Percentiles rank a stretch among this genome's conserved stretches.
Conservation (phyloP, 2,113 vertebrate genomes). For the Podarcis muralis region DNA sequence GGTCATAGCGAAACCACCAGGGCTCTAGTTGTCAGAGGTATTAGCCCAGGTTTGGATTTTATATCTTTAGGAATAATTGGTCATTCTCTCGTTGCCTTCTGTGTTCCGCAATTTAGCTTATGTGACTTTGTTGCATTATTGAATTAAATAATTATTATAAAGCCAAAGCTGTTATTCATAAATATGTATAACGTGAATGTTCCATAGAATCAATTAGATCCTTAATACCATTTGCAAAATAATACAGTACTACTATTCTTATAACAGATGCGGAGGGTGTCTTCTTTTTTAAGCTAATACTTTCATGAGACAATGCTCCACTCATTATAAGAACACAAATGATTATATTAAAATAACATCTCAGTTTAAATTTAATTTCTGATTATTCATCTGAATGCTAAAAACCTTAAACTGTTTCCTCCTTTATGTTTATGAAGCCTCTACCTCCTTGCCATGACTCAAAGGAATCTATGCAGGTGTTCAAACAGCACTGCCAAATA, state of each 20-base stretch:
- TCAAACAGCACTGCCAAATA: slow-evolving; percentile 95
- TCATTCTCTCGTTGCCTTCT: background rate
- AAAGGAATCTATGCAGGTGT: slow-evolving; percentile 92
- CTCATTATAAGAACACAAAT: background rate
- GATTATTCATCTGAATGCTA: background rate
- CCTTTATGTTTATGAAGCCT: slow-evolving; percentile 78
- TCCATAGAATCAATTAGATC: background rate
- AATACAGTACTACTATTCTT: background rate
- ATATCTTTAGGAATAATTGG: background rate
- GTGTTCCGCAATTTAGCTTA: background rate
- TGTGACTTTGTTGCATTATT: background rate
- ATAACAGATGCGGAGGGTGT: background rate
- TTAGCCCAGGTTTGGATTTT: background rate
- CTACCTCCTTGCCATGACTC: slow-evolving; percentile 90
- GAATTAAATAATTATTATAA: no score
- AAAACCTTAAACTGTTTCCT: background rate
- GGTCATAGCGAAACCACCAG: no score
- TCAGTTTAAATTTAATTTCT: background rate
- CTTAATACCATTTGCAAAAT: background rate
- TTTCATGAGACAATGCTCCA: background rate
- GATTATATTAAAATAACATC: background rate
- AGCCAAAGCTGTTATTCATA: background rate
- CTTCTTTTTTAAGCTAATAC: background rate
- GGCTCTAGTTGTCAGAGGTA: no score
- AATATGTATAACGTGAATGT: background rate